Conservation (phyloP, 2,113 vertebrate species). For the Prionailurus bengalensis region DNA sequence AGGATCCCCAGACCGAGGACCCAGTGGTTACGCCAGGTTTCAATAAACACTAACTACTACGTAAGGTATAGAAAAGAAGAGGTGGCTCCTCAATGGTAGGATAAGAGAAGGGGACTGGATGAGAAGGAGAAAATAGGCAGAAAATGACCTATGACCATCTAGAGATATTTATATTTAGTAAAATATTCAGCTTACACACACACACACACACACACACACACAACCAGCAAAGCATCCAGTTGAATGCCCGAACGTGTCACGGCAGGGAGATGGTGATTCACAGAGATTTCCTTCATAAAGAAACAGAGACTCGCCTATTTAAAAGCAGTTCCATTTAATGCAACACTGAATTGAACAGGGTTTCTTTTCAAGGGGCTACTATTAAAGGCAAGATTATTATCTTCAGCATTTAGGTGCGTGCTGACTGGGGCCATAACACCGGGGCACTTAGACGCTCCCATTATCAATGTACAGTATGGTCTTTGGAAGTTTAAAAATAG, state of each 20-base stretch:
- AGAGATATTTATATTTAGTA: slow-evolving; percentile 76
- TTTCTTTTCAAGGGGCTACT: slow-evolving; percentile 74
- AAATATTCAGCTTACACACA: slow-evolving; percentile 73
- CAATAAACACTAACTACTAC: slow-evolving; percentile 8
- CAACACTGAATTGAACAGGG: slow-evolving; percentile 69
- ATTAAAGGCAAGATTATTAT: slow-evolving; percentile 82
- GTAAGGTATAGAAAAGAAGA: not conserved
- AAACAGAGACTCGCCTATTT: slow-evolving; percentile 74
- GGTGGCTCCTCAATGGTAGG: not conserved
- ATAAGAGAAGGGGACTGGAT: slow-evolving; percentile 13
- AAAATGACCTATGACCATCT: not conserved
- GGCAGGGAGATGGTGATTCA: slow-evolving; percentile 79
- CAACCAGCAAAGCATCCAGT: slow-evolving; percentile 76
- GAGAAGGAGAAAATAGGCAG: slow-evolving; percentile 26
- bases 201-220: not conserved
- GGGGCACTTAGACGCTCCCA: slow-evolving; percentile 67
- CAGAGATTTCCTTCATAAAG: slow-evolving; percentile 82
- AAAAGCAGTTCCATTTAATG: slow-evolving; percentile 72
- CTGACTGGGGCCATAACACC: slow-evolving; percentile 68
- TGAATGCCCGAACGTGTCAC: slow-evolving; percentile 74
- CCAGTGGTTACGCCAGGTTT: not conserved
- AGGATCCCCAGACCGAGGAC: not conserved
- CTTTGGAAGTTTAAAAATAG: slow-evolving; percentile 80
- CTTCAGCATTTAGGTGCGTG: slow-evolving; percentile 70
- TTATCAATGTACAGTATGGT: slow-evolving; percentile 64